Evolutionary conservation across 2,888 invertebrate species (phyloP).

Genomic region (Epinotia bilunana): DNA sequence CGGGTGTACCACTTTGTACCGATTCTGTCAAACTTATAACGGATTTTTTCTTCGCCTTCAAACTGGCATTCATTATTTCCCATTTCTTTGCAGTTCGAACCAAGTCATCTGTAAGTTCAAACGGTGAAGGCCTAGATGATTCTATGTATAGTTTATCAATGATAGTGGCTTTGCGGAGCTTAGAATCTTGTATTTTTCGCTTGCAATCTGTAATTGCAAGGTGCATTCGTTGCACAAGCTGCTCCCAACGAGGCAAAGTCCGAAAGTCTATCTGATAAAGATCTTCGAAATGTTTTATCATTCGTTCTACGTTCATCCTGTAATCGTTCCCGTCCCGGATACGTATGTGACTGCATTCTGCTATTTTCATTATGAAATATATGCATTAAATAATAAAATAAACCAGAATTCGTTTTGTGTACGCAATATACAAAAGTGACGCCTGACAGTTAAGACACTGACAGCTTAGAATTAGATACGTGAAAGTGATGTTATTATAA

Average conservation of each 20-base stretch:
- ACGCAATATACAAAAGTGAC: constrained; percentile 3
- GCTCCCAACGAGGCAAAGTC: constrained; percentile 66
- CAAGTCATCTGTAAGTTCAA: constrained; percentile 64
- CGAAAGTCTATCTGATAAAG: constrained; percentile 65
- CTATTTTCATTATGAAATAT: constrained; percentile 50
- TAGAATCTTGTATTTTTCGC: constrained; percentile 60
- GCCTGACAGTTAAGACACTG: constrained; percentile 1
- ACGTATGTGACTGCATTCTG: constrained; percentile 63
- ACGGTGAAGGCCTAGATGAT: constrained; percentile 65
- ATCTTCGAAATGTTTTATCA: constrained; percentile 64
- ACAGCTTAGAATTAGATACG: background rate
- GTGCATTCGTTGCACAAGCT: constrained; percentile 62
- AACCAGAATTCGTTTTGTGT: background rate
- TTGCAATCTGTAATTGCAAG: constrained; percentile 58
- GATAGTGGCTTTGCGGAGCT: constrained; percentile 63
- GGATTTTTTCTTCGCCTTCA: constrained; percentile 18
- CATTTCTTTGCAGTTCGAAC: constrained; percentile 67
- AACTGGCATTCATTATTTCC: constrained; percentile 52
- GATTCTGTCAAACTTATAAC: constrained; percentile 45
- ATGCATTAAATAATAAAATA: background rate
- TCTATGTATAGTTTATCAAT: constrained; percentile 67
- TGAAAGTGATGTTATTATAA: background rate
- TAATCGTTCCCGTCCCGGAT: constrained; percentile 59
- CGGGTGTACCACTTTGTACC: constrained; percentile 21
- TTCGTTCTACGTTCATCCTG: constrained; percentile 59